These are phyloP conservation scores for Illadopsis cleaveri DNA, from an alignment of 2,113 vertebrate species.

Conservation along the genomic window DNA sequence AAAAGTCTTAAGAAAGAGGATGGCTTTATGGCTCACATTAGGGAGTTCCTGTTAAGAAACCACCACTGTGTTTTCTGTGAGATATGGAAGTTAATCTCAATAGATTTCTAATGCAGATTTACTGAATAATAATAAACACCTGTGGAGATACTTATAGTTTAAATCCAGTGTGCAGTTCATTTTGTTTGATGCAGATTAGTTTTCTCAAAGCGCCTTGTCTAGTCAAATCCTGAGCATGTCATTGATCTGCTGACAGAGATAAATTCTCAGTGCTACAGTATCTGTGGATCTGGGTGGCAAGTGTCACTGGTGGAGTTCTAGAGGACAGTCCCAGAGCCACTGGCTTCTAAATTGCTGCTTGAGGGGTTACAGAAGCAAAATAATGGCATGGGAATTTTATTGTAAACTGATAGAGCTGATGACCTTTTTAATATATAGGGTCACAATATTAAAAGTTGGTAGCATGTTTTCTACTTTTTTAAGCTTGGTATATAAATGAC, in stretches of 20 bases:
- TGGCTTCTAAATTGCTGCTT: neutral
- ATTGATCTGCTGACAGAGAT: neutral
- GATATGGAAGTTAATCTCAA: neutral
- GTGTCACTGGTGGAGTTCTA: neutral
- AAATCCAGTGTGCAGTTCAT: neutral
- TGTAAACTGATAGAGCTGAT: neutral
- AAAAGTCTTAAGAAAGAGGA: neutral
- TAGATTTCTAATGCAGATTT: neutral
- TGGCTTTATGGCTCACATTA: neutral
- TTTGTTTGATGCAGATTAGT: neutral
- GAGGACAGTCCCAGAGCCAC: neutral
- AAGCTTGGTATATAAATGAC: neutral
- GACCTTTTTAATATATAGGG: neutral
- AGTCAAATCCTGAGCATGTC: neutral
- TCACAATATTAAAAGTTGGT: neutral
- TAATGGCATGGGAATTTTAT: neutral
- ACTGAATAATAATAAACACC: neutral
- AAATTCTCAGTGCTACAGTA: neutral
- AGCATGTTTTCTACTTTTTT: neutral
- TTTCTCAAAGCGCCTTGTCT: neutral
- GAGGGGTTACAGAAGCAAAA: neutral
- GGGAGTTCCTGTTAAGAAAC: neutral
- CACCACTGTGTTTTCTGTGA: neutral
- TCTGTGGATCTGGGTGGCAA: neutral
- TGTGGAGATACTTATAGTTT: neutral